Conservation (phyloP, 2,888 invertebrate genomes). For the Drosophila dives region DNA sequence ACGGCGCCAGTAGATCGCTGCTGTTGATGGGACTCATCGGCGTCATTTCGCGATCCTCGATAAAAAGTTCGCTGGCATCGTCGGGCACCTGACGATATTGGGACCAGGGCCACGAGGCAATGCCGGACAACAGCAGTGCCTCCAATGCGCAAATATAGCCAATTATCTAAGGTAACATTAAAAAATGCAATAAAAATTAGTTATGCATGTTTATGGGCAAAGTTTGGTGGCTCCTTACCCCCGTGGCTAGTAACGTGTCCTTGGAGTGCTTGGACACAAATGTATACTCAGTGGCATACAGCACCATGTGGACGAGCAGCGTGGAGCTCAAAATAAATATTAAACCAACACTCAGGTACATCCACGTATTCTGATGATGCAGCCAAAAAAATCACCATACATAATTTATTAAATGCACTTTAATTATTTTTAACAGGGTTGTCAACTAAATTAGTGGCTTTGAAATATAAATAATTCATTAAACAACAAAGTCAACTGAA, state of each 20-base stretch:
- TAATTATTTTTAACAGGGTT: background rate
- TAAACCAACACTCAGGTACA: conserved; percentile 90
- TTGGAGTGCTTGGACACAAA: conserved; percentile 91
- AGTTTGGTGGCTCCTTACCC: conserved; percentile 85
- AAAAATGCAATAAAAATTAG: background rate
- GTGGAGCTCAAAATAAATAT: conserved; percentile 90
- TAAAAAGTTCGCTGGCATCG: conserved; percentile 87
- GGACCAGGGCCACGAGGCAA: conserved; percentile 87
- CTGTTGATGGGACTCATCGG: conserved; percentile 85
- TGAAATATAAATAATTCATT: background rate
- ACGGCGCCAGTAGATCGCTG: conserved; percentile 79
- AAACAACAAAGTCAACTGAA: background rate
- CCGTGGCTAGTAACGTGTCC: conserved; percentile 89
- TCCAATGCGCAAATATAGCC: conserved; percentile 88
- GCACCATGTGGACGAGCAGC: conserved; percentile 89
- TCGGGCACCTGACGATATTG: conserved; percentile 88
- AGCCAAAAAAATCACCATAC: background rate
- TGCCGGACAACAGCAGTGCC: conserved; percentile 87
- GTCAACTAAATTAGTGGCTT: background rate
- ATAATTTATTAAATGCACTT: background rate
- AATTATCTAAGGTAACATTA: conserved; percentile 85
- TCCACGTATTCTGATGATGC: conserved; percentile 88
- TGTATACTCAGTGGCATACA: conserved; percentile 87
- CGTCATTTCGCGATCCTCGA: conserved; percentile 86
- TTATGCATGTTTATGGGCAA: background rate